phyloP scores from a whole-genome alignment of 2,113 vertebrate species.

The Plectropomus leopardus region DNA sequence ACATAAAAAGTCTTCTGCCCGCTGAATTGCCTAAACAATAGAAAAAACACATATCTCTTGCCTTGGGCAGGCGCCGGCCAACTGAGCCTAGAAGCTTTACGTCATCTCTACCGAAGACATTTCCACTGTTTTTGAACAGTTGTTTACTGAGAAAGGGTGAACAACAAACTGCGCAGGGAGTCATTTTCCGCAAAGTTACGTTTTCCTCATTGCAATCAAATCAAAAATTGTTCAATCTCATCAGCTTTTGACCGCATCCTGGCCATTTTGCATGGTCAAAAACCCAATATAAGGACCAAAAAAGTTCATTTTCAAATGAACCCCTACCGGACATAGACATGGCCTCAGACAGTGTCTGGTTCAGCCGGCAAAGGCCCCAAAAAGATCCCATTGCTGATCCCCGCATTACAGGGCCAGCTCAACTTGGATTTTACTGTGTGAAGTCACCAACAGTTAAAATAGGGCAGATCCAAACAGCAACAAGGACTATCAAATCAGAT shows the following conservation, averaged over 20 bases:
- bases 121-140: not conserved
- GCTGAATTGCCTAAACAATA: constrained; percentile 21
- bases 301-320: not conserved
- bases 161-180: not conserved
- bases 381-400: constrained; percentile 55
- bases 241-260: not conserved
- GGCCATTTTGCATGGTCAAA: not conserved
- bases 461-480: constrained; percentile 76
- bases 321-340: not conserved
- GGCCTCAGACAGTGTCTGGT: constrained; percentile 22
- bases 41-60: constrained; percentile 10
- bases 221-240: not conserved
- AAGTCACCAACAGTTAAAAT: constrained; percentile 78
- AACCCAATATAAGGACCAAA: not conserved
- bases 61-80: not conserved
- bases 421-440: constrained; percentile 66
- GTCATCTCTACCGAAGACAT: not conserved
- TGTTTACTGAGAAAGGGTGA: not conserved
- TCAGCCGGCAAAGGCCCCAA: constrained; percentile 15
- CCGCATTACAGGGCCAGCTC: constrained; percentile 55
- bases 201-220: not conserved
- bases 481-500: constrained; percentile 78
- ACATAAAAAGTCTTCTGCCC: constrained; percentile 12
- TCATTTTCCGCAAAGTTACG: not conserved
- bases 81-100: not conserved